A percentile compares a stretch with the other conserved stretches of the same genome.
Evolutionary conservation across 1,140 invertebrate genomes (phyloP).

Genomic region (Phthorimaea operculella): DNA sequence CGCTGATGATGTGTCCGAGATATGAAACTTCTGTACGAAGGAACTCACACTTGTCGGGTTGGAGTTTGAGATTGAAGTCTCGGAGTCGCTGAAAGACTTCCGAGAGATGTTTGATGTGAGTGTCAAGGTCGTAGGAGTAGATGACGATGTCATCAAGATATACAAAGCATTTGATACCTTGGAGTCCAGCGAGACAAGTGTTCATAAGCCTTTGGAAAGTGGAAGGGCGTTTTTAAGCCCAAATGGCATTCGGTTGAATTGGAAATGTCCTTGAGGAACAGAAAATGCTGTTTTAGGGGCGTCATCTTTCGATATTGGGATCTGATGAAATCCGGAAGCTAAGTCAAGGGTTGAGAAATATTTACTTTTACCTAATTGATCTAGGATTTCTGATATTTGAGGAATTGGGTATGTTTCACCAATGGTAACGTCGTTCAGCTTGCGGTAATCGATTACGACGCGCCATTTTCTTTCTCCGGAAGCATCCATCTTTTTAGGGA

Average conservation of each 20-base stretch:
- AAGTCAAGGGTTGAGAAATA: constrained; percentile 46
- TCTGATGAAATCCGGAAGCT: constrained; percentile 51
- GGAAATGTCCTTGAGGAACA: constrained; percentile 32
- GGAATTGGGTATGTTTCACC: constrained; percentile 58
- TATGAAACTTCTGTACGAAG: constrained; percentile 27
- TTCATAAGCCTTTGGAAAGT: constrained; percentile 56
- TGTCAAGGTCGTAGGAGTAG: constrained; percentile 32
- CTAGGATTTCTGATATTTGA: constrained; percentile 59
- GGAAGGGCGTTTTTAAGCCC: constrained; percentile 33
- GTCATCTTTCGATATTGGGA: constrained; percentile 25
- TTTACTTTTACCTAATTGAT: constrained; percentile 49
- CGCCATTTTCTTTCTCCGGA: constrained; percentile 25
- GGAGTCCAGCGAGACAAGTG: constrained; percentile 20
- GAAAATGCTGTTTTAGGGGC: constrained; percentile 34
- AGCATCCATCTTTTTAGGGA: constrained; percentile 24
- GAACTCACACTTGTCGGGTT: constrained; percentile 17
- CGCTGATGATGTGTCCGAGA: constrained; percentile 38
- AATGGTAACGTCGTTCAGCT: constrained; percentile 26
- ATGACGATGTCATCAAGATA: constrained; percentile 65
- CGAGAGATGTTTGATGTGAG: constrained; percentile 38
- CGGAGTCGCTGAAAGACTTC: constrained; percentile 35
- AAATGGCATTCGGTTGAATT: constrained; percentile 42
- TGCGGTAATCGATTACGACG: constrained; percentile 27
- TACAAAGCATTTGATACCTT: constrained; percentile 29
- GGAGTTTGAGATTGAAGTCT: constrained; percentile 35